Base-by-base conservation (phyloP, 1,140 invertebrate species). In the Trichonephila clavata region DNA sequence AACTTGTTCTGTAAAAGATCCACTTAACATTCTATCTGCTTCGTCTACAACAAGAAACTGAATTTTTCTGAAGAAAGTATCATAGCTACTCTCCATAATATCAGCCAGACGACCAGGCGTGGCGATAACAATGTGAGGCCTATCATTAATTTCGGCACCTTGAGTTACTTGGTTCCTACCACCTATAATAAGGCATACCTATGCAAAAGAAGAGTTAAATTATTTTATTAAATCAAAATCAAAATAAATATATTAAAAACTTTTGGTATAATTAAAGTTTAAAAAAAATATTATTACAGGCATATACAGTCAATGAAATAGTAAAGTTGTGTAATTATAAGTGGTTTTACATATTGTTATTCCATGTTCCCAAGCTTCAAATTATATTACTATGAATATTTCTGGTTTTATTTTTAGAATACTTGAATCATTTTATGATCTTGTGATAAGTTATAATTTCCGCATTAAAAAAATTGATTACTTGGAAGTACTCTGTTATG, bases 101-200 rank as follows among this genome's bases (percentile, higher is more conserved):
- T 99, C 98, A 0, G 98, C 97, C 21, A 99, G 95, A 32, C 97
- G 96, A 18, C 99, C 99, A 59, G 98, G 98, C 95, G 99, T 99
- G 10, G 98, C 98, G 63, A 99, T 97, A 39, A 99, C 98, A 95
- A 99, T 97, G 95, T 99, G 99, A 16, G 99, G 99, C 92, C 97
- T 97, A 95, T 97, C 98, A 21, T 97, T 97, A 13, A 99, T 96
- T 95, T 98, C 98, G 94, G 97, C 96, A 0, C 98, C 98, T 96
- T 99, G 99, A 7, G 97, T 96, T 90, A 99, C 97, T 97, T 99
- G 98, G 96, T 99, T 98, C 96, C 98, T 98, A 81, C 99, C 98
- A 43, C 99, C 98, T 84, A 99, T 98, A 84, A 99, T 97, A 21
- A 98, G 97, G 95, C 97, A 97, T 95, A 95, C 94, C 94, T 94